Evolutionary conservation across 2,888 invertebrate species (phyloP), one percentile per base, ranked within the genome.

Genomic region (Tenthredo distinguenda): DNA sequence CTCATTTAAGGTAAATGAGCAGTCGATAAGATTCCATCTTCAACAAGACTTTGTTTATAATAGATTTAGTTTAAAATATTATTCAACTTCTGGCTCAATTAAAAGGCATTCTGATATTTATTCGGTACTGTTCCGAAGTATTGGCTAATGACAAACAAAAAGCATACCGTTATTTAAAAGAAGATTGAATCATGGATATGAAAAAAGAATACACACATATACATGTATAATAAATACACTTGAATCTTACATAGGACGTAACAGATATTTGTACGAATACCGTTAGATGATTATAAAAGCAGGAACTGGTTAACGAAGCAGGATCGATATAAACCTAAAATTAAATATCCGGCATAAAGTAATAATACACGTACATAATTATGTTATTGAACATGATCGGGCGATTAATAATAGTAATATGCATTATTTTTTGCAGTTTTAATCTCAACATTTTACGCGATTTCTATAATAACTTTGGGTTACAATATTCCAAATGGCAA

Each of bases 381-480:
- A 18, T n/a, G n/a, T n/a, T 55, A 55, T 18, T 55, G n/a, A 55
- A 55, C 55, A 55, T 55, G 18, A 6, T 55, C n/a, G 55, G 62
- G 10, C 6, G 26, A 26, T 7, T 43, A 74, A 31, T 34, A 43
- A 74, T 21, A 21, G 15, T n/a, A 74, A 40, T 21, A n/a, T 43
- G 21, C 6, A 21, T 43, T 47, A 47, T 5, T 40, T 4, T 34
- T 18, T 68, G 18, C 31, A 34, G 12, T 18, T 68, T 68, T 31
- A 34, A 62, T 62, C 9, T 62, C 26, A 26, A 62, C 26, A 12
- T 10, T 74, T 26, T 15, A 76, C 47, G 12, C 47, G 15, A 76
- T 50, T 47, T 47, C 1, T 47, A 18, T 21, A 12, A 47, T 74
- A 76, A 76, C 47, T 47, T 76, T 76, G 76, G 71, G 37, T 71